Evolutionary conservation across 1,140 invertebrate species (phyloP), one percentile per base, ranked within the genome.

Genomic region (Megalopta genalis): DNA sequence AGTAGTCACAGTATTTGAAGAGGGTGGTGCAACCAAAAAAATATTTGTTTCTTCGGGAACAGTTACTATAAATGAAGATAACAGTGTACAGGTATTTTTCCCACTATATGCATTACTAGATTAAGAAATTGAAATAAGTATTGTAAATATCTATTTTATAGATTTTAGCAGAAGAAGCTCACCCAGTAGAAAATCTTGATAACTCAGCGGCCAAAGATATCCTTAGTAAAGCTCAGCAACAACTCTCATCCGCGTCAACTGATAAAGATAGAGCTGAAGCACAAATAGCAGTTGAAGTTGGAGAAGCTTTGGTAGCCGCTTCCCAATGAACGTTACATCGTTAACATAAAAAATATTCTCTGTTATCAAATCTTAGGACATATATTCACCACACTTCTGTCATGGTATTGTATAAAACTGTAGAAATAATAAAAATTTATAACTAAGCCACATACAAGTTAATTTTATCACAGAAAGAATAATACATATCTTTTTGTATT

Each of bases 11-110:
- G 98, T 99, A 8, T 96, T 95, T 87, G 98, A 99, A 93, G 95
- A 96, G 86, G 96, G 98, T 90, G 98, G 98, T 64, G 94, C 94
- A 76, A 91, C 95, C 1, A 98, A 96, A 89, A 99, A 98, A 93
- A 97, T 96, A 82, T 98, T 98, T 94, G 99, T 99, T 18, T 99
- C 98, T 77, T 99, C 98, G 91, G 99, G 99, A 63, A 98, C 98
- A 21, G 94, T 99, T 62, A 99, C 98, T 49, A 98, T 99, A 82
- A 99, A 99, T 93, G 98, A 99, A 86, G 99, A 99, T 92, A 99
- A 98, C 18, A 98, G 97, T 89, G 98, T 99, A 80, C 99, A 99
- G 95, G 96, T 96, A 89, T 42, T 25, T 60, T 16, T 46, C 2
- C 6, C 10, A 42, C 1, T 49, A 39, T 6, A 59, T 74, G 1